phyloP scores from a whole-genome alignment of 2,888 invertebrate genomes.

The Lottia scabra region DNA sequence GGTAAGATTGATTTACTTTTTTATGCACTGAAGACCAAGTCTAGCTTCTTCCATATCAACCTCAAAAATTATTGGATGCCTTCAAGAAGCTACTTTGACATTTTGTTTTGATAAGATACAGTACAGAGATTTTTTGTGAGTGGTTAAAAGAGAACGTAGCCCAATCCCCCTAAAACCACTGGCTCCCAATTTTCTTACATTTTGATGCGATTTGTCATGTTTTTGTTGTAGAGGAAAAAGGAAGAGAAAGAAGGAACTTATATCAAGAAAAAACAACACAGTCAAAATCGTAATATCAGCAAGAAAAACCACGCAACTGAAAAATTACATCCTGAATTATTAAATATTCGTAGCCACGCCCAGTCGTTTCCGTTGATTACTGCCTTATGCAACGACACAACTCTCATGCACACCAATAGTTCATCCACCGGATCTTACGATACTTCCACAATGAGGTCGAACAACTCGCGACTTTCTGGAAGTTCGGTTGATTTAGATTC shows the following conservation, averaged over 20 bases:
- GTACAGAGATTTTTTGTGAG: no score
- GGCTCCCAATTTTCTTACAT: no score
- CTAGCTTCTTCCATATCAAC: no score
- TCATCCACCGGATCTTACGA: conserved; percentile 47
- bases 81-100: no score
- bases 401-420: conserved; percentile 72
- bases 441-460: conserved; percentile 51
- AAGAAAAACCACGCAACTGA: conserved; percentile 32
- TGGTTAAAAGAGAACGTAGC: no score
- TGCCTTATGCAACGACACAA: conserved; percentile 92
- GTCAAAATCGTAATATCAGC: conserved; percentile 7
- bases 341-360: conserved; percentile 55
- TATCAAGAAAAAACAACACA: not conserved
- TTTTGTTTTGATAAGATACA: no score
- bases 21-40: no score
- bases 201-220: no score
- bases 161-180: no score
- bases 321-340: conserved; percentile 58
- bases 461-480: conserved; percentile 50
- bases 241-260: conserved; percentile 7
- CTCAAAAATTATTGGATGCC: no score
- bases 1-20: no score
- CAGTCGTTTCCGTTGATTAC: conserved; percentile 84
- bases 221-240: not conserved
- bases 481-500: conserved; percentile 53